phyloP scores from a whole-genome alignment of 2,797 vertebrate genomes.

The Gymnoscopelus braueri region DNA sequence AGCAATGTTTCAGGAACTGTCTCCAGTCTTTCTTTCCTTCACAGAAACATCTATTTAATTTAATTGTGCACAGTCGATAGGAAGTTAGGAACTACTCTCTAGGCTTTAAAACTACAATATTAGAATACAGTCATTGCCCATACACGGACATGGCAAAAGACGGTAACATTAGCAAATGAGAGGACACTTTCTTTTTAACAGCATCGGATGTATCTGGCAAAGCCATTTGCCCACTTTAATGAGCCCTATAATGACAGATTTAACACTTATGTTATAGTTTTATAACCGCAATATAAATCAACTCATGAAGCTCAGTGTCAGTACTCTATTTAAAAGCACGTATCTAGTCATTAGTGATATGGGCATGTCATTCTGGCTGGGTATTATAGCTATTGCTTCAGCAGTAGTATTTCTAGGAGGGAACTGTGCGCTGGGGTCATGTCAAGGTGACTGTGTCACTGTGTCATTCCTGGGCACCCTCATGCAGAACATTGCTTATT shows the following conservation, averaged over 20 bases:
- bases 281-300: constrained; percentile 66
- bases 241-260: constrained; percentile 68
- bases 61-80: constrained; percentile 8
- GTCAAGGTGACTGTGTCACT: constrained; percentile 76
- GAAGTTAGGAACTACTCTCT: background rate
- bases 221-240: constrained; percentile 70
- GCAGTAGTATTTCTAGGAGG: constrained; percentile 45
- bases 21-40: background rate
- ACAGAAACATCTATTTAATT: background rate
- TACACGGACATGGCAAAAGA: constrained; percentile 21
- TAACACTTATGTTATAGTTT: constrained; percentile 73
- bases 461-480: constrained; percentile 55
- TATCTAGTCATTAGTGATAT: constrained; percentile 55
- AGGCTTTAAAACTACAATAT: constrained; percentile 1
- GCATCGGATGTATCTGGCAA: constrained; percentile 56
- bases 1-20: background rate
- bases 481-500: constrained; percentile 78
- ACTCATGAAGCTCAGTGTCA: constrained; percentile 32
- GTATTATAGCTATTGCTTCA: constrained; percentile 32
- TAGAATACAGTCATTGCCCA: constrained; percentile 4
- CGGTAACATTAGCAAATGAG: constrained; percentile 51
- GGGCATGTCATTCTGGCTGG: constrained; percentile 34
- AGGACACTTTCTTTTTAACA: constrained; percentile 55
- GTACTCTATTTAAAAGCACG: constrained; percentile 59
- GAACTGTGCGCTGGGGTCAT: constrained; percentile 36